Evolutionary conservation across 2,888 invertebrate genomes (phyloP).

Genomic region (Orthosia incerta): DNA sequence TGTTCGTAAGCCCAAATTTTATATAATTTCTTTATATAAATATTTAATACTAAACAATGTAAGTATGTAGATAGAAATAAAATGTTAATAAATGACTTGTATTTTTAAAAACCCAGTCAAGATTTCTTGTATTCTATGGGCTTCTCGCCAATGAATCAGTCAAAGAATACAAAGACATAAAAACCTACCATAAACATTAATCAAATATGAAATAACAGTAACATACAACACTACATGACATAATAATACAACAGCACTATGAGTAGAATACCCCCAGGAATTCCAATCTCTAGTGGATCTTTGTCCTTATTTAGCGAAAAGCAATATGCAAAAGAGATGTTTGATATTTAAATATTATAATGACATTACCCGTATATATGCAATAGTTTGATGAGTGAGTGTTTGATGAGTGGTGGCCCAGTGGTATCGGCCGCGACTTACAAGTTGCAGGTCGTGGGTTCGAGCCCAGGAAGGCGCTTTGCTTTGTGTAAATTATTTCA

Average conservation of each 20-base stretch:
- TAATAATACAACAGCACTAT: background rate
- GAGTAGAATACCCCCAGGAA: background rate
- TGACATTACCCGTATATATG: background rate
- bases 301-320: constrained; percentile 1
- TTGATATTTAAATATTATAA: constrained; percentile 1
- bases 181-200: background rate
- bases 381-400: too few species aligned
- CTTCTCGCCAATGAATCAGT: background rate
- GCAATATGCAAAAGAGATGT: background rate
- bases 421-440: too few species aligned
- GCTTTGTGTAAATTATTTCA: too few species aligned
- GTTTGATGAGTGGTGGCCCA: too few species aligned
- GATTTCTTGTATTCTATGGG: background rate
- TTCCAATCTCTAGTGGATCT: constrained; percentile 19
- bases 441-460: too few species aligned
- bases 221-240: background rate
- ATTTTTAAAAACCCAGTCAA: background rate
- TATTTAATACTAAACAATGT: too few species aligned
- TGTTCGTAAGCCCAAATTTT: too few species aligned
- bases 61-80: background rate
- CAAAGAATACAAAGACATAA: background rate
- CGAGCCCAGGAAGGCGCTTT: too few species aligned
- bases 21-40: too few species aligned
- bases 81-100: background rate
- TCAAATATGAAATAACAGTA: background rate